Conservation (phyloP, 1,140 invertebrate genomes). For the Camponotus floridanus region DNA sequence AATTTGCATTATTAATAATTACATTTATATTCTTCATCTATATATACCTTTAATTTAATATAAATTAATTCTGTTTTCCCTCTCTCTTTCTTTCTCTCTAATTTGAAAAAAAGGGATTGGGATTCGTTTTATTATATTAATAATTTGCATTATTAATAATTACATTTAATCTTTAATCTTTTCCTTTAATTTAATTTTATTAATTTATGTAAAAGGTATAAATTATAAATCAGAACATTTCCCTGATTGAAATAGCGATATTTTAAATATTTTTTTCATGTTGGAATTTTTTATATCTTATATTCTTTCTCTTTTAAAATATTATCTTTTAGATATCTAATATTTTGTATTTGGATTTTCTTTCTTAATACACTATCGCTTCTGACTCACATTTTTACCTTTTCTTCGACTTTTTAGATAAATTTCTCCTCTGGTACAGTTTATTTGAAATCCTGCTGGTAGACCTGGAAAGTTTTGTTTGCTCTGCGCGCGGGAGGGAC, state of each 20-base stretch:
- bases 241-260: too few relatives aligned
- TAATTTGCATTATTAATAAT: background rate
- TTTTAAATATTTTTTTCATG: too few relatives aligned
- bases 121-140: background rate
- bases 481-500: background rate
- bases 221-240: background rate
- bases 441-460: background rate
- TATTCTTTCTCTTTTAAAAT: background rate
- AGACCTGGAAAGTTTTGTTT: background rate
- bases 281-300: background rate
- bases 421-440: background rate
- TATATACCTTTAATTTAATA: too few relatives aligned
- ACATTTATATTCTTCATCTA: background rate
- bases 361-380: background rate
- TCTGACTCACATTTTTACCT: background rate
- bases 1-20: background rate
- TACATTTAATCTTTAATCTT: background rate
- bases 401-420: background rate
- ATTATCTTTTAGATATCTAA: background rate
- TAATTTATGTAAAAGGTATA: background rate
- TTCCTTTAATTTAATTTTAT: too few relatives aligned
- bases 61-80: too few relatives aligned
- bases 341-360: background rate
- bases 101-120: background rate
- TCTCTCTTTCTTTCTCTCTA: too few relatives aligned